These are phyloP conservation scores for Chrosomus eos DNA, from an alignment of 2,797 vertebrate species.

Conservation along the genomic window DNA sequence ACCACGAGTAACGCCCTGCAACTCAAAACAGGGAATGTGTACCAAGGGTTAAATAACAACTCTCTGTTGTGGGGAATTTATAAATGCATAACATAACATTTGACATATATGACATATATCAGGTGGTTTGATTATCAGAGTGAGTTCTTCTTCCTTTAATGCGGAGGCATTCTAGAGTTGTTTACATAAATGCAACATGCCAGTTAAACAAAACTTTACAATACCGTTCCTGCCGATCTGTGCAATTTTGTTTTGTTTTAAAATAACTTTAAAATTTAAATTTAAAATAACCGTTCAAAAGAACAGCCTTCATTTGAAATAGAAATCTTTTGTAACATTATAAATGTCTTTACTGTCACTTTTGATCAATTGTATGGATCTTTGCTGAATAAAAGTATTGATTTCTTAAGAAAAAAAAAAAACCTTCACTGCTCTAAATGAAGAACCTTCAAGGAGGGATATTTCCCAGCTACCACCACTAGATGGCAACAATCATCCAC, in stretches of 20 bases:
- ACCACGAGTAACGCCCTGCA: background rate
- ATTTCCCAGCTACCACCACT: background rate
- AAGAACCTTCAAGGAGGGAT: slow-evolving; percentile 4
- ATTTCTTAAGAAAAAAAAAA: background rate
- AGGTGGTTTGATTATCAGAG: background rate
- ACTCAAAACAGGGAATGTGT: background rate
- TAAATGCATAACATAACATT: slow-evolving; percentile 30
- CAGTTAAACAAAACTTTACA: slow-evolving; percentile 33
- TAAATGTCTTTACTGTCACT: too few species aligned
- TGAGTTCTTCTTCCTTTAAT: slow-evolving; percentile 44
- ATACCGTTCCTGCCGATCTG: background rate
- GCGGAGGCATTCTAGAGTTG: slow-evolving; percentile 16
- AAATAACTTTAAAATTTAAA: background rate
- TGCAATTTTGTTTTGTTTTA: background rate
- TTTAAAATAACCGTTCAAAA: background rate
- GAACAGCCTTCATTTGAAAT: background rate
- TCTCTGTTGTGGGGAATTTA: slow-evolving; percentile 19
- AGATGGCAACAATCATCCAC: slow-evolving; percentile 22
- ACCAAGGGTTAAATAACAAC: slow-evolving; percentile 30
- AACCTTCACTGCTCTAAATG: background rate
- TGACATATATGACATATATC: too few species aligned
- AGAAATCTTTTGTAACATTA: background rate
- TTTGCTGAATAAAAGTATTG: background rate
- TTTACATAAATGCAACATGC: background rate
- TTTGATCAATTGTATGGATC: background rate